Conservation (phyloP, 2,113 vertebrate genomes). For the Pan paniscus region DNA sequence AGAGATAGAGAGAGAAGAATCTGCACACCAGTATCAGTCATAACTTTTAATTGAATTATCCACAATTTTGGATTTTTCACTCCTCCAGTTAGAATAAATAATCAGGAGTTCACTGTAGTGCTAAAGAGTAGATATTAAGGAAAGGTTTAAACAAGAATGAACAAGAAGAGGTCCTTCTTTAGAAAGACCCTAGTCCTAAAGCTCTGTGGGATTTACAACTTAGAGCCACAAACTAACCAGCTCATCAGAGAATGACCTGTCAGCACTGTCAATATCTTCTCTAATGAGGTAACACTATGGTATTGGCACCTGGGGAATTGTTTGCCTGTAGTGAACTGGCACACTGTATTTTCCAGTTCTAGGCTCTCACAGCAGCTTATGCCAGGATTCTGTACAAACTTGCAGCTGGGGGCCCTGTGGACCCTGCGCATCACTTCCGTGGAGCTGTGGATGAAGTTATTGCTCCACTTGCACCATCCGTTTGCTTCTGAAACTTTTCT, state of each 20-base stretch:
- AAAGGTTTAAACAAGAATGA: not conserved
- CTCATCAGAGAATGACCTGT: slow-evolving; percentile 65
- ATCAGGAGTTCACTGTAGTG: not conserved
- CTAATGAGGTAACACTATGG: not conserved
- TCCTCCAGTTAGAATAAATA: not conserved
- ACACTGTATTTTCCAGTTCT: not conserved
- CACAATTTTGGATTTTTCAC: not conserved
- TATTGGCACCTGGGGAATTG: not conserved
- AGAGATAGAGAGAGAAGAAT: not conserved
- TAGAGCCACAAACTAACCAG: slow-evolving; percentile 54
- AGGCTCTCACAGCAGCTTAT: not conserved
- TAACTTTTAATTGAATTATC: not conserved
- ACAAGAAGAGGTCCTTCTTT: not conserved
- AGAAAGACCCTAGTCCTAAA: not conserved
- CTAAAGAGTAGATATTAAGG: not conserved
- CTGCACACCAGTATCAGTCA: not conserved
- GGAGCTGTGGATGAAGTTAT: not conserved
- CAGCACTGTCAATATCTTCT: slow-evolving; percentile 47
- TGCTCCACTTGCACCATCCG: not conserved
- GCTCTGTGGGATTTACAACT: not conserved
- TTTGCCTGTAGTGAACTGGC: not conserved
- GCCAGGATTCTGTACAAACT: not conserved
- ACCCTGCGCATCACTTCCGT: not conserved
- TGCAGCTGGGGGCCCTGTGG: not conserved
- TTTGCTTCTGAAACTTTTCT: slow-evolving; percentile 22